These are phyloP conservation scores for Clarias pachynema DNA, from an alignment of 2,797 vertebrate genomes.

Conservation along the genomic window DNA sequence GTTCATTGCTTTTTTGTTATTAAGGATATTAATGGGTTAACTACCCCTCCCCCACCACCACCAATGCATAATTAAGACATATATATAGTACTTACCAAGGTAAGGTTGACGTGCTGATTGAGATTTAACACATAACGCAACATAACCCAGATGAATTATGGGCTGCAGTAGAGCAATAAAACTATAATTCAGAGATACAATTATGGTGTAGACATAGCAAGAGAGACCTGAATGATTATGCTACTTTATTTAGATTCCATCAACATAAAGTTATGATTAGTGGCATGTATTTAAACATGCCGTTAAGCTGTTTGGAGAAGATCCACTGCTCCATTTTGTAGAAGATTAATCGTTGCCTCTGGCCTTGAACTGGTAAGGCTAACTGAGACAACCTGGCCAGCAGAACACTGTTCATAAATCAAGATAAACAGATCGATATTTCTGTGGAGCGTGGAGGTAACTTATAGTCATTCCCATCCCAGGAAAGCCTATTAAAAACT, in stretches of 20 bases:
- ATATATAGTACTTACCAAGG: not conserved
- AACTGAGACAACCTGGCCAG: slow-evolving; percentile 69
- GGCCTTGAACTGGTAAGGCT: slow-evolving; percentile 66
- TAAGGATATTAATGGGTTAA: too few relatives aligned
- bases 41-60: too few relatives aligned
- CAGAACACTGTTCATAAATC: slow-evolving; percentile 77
- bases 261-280: slow-evolving; percentile 48
- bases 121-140: slow-evolving; percentile 2
- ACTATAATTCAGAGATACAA: slow-evolving; percentile 26
- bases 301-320: slow-evolving; percentile 70
- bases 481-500: slow-evolving; percentile 60
- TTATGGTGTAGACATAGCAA: slow-evolving; percentile 22
- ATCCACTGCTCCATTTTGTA: slow-evolving; percentile 65
- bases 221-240: slow-evolving; percentile 38
- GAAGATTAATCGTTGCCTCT: slow-evolving; percentile 76
- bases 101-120: slow-evolving; percentile 5
- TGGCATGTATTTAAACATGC: slow-evolving; percentile 59
- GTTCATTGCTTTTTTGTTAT: too few relatives aligned
- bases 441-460: slow-evolving; percentile 70
- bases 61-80: not conserved
- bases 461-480: slow-evolving; percentile 66
- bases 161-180: not conserved
- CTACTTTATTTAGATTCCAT: slow-evolving; percentile 45
- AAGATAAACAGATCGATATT: slow-evolving; percentile 80
- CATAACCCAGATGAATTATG: not conserved